Conservation (phyloP, 2,888 invertebrate species). For the Microplitis manilae region DNA sequence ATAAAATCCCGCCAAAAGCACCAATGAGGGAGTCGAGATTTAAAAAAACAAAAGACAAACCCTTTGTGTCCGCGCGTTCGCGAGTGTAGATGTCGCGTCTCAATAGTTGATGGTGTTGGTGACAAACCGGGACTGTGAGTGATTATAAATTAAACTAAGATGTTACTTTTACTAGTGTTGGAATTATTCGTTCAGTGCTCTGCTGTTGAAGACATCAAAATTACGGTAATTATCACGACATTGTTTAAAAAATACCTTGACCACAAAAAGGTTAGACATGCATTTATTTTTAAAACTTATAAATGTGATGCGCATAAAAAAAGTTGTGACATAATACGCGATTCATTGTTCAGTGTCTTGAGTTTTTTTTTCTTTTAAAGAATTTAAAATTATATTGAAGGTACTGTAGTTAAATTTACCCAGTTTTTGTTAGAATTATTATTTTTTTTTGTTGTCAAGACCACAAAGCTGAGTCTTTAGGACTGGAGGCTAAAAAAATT, state of each 20-base stretch:
- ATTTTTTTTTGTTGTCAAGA: slow-evolving; percentile 14
- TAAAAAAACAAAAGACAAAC: too few species aligned
- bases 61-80: too few species aligned
- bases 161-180: background rate
- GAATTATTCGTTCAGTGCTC: background rate
- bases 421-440: background rate
- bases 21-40: background rate
- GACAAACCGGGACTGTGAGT: too few species aligned
- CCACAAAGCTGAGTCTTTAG: background rate
- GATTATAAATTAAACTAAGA: background rate
- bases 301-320: too few species aligned
- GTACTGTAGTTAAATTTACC: background rate
- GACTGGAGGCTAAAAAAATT: slow-evolving; percentile 20
- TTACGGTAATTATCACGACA: slow-evolving; percentile 20
- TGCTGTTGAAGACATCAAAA: background rate
- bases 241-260: background rate
- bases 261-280: background rate
- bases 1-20: background rate
- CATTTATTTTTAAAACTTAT: background rate
- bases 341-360: background rate
- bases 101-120: too few species aligned
- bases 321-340: background rate
- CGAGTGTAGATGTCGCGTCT: too few species aligned
- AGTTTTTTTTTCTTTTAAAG: too few species aligned
- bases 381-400: background rate